Evolutionary conservation across 2,797 vertebrate species (phyloP).

Genomic region (Champsocephalus gunnari): DNA sequence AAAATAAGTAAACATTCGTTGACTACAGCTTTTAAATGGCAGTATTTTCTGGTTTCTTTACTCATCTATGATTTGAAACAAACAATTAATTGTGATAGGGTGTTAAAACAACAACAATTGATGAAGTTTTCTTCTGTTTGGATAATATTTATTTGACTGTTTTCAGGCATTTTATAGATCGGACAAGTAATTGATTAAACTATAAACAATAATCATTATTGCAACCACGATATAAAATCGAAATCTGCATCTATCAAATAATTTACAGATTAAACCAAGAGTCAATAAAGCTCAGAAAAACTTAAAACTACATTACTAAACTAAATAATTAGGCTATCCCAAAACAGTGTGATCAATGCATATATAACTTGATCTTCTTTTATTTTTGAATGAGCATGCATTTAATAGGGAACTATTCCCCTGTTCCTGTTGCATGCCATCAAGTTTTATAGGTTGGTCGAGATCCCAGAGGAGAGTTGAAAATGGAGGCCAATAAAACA

Average conservation of each 20-base stretch:
- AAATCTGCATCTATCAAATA: neutral
- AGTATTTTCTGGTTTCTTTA: neutral
- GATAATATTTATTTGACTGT: too few relatives aligned
- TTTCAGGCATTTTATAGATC: too few relatives aligned
- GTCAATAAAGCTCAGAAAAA: neutral
- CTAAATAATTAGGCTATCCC: neutral
- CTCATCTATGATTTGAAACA: neutral
- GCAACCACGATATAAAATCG: neutral
- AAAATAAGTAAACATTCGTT: neutral
- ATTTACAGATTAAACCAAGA: neutral
- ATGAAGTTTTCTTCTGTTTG: too few relatives aligned
- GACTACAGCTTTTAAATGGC: neutral
- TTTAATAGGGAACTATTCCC: neutral
- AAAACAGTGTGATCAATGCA: neutral
- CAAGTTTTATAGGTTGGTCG: neutral
- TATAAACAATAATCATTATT: too few relatives aligned
- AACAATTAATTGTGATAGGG: too few relatives aligned
- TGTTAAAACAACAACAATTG: too few relatives aligned
- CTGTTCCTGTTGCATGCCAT: neutral
- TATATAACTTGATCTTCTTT: neutral
- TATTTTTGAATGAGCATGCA: neutral
- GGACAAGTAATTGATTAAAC: too few relatives aligned
- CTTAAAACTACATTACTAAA: neutral
- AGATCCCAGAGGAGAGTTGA: constrained; percentile 9
- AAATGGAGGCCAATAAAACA: neutral